Evolutionary conservation across 2,888 invertebrate species (phyloP), one percentile per base, ranked within the genome.

Genomic region (Harpagoxenus sublaevis): DNA sequence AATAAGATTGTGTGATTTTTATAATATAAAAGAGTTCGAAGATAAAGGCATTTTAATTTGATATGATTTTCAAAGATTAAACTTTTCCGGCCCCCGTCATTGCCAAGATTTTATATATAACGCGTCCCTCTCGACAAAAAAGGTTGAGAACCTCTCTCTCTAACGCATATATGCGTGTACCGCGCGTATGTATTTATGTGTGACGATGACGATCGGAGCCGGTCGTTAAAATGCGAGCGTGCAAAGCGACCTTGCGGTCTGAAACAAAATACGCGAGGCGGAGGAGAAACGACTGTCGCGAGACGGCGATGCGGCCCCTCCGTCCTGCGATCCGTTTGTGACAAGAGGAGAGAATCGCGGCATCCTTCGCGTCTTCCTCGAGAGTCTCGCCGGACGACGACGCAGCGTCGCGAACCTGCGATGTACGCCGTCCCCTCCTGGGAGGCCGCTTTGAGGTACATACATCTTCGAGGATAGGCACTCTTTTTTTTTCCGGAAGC

Each of bases 351-450:
- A 68, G n/a, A 71, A n/a, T 35, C 78, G 35, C n/a, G 42, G 28
- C 35, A 42, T 73, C 48, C n/a, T 18, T 31, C 66, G 48, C 48
- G 39, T 71, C n/a, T 39, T 10, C 39, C 12, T 45, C 79, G 42
- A 78, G 55, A 42, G 3, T 23, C 12, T 23, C 10, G 31, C 45
- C 53, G 23, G 12, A 62, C 51, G 74, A 73, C 35, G 31, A 45
- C 62, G 28, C 23, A 28, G 62, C 23, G 35, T 31, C 35, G 18
- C 39, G 48, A 74, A 57, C 83, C 85, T 87, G 86, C 83, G 55
- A 91, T 91, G 88, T 89, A 88, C 70, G 87, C 85, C 62, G 85
- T 79, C 57, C 82, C 88, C 60, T 86, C 84, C 39, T 91, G 92
- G 89, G 87, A 90, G 60, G 79, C 86, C 75, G 86, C 87, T 48